phyloP scores from a whole-genome alignment of 2,888 invertebrate genomes.

The Periphyllus acericola region DNA sequence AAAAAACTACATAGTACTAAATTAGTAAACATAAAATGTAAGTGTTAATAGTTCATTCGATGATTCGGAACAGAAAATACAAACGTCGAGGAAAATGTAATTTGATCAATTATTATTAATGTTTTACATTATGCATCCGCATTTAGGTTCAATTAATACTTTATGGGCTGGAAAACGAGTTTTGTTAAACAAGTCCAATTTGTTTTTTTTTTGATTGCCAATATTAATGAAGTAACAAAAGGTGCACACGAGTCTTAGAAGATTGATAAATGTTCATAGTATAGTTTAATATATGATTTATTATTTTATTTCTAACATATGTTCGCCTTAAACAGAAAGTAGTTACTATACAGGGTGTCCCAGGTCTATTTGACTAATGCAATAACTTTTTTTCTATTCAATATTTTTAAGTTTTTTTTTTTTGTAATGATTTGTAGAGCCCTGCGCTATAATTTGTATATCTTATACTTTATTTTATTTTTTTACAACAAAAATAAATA shows the following conservation, averaged over 20 bases:
- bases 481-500: too few species aligned
- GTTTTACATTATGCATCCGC: not conserved
- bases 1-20: not conserved
- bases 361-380: too few species aligned
- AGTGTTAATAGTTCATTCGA: not conserved
- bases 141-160: not conserved
- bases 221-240: not conserved
- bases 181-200: slow-evolving; percentile 6
- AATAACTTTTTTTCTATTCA: too few species aligned
- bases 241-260: not conserved
- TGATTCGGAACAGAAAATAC: not conserved
- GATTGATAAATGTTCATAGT: not conserved
- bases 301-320: too few species aligned
- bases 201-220: not conserved
- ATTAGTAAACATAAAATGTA: not conserved
- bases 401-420: too few species aligned
- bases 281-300: too few species aligned
- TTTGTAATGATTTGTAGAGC: too few species aligned
- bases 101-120: slow-evolving; percentile 18
- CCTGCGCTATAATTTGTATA: too few species aligned
- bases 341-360: too few species aligned
- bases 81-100: not conserved
- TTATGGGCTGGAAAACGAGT: not conserved
- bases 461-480: too few species aligned
- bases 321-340: too few species aligned